Percentiles rank a stretch among this genome's conserved stretches.
Conservation (phyloP, 1,140 invertebrate genomes). For the Ctenoplectra terminalis region DNA sequence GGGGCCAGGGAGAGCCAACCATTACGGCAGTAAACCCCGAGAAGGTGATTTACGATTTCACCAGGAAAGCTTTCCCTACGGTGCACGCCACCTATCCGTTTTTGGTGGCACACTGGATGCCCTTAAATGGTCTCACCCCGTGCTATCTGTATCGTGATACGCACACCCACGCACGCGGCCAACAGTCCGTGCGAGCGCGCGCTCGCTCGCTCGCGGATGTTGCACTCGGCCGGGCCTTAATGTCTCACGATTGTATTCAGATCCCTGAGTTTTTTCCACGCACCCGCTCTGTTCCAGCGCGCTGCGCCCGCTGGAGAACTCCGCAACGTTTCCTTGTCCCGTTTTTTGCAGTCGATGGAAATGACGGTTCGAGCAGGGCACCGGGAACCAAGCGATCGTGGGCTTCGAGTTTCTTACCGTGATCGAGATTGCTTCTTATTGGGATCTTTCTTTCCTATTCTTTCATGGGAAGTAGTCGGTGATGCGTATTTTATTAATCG, state of each 20-base stretch:
- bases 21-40: constrained; percentile 7
- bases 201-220: constrained; percentile 31
- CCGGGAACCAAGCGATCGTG: background rate
- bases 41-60: constrained; percentile 69
- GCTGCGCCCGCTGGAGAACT: constrained; percentile 23
- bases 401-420: background rate
- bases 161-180: constrained; percentile 51
- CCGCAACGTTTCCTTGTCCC: constrained; percentile 28
- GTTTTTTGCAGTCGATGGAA: constrained; percentile 26
- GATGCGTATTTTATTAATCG: background rate
- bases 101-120: constrained; percentile 55
- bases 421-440: background rate
- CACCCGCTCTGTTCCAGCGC: constrained; percentile 18
- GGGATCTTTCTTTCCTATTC: background rate
- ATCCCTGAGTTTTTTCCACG: constrained; percentile 55
- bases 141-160: constrained; percentile 57
- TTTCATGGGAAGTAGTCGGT: too few relatives aligned
- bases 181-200: constrained; percentile 3
- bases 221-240: constrained; percentile 39
- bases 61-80: constrained; percentile 53
- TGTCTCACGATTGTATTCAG: constrained; percentile 68
- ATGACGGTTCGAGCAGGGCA: background rate
- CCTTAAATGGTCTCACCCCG: constrained; percentile 63
- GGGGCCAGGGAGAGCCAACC: constrained; percentile 2
- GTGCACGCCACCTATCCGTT: constrained; percentile 55